Conservation (phyloP, 2,113 vertebrate species). For the Microcebus griseorufus region DNA sequence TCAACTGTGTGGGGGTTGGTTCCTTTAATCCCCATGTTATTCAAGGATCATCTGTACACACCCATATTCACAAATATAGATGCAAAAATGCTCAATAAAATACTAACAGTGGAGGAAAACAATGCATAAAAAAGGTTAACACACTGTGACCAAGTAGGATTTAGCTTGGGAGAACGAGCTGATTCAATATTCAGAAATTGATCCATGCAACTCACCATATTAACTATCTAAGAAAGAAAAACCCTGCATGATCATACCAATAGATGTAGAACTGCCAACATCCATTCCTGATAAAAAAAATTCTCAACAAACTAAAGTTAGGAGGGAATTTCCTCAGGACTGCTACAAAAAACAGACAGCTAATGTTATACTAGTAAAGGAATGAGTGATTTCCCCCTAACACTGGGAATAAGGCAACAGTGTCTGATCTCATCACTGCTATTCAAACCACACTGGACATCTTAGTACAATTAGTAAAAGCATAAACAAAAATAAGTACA, state of each 20-base stretch:
- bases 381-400: neutral
- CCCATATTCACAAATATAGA: neutral
- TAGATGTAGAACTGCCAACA: neutral
- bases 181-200: neutral
- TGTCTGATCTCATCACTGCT: neutral
- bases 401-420: neutral
- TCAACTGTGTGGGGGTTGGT: neutral
- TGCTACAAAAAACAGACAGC: neutral
- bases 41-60: neutral
- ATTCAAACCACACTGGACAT: neutral
- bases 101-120: neutral
- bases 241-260: neutral
- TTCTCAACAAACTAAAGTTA: neutral
- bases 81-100: neutral
- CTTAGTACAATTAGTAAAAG: neutral
- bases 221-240: neutral
- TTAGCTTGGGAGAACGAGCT: neutral
- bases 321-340: neutral
- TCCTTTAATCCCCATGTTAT: neutral
- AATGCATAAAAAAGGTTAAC: neutral
- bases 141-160: neutral
- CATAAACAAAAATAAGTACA: neutral
- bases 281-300: neutral
- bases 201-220: neutral
- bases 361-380: neutral